Conservation (phyloP, 37 sponge, comb jelly and placozoan species). For the Aphrocallistes beatrix region DNA sequence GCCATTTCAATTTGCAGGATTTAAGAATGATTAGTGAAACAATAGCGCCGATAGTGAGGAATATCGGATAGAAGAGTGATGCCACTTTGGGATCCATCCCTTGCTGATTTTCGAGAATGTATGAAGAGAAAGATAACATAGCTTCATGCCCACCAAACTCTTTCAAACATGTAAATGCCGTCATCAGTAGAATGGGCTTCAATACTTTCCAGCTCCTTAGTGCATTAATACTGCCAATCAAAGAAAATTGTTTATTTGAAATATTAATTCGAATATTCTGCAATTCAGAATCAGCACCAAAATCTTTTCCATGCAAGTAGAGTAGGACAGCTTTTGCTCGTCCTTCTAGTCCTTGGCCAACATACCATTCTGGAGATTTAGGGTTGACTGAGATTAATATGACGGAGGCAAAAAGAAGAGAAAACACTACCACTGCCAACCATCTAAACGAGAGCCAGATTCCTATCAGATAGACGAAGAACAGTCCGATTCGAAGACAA, state of each 20-base stretch:
- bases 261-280: too few relatives aligned
- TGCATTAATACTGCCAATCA: not conserved
- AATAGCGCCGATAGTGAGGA: not conserved
- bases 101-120: not conserved
- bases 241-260: not conserved
- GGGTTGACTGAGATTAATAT: not conserved
- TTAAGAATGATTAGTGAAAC: not conserved
- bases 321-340: not conserved
- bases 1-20: not conserved
- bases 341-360: not conserved
- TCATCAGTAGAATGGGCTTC: not conserved
- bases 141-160: slow-evolving; percentile 14
- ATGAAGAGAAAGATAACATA: not conserved
- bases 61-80: slow-evolving; percentile 15
- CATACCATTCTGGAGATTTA: not conserved
- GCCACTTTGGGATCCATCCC: slow-evolving; percentile 16
- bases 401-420: not conserved
- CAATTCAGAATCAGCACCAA: slow-evolving; percentile 7
- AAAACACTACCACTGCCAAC: not conserved
- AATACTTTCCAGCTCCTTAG: slow-evolving; percentile 10
- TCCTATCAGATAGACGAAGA: not conserved
- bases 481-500: not conserved
- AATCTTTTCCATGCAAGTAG: not conserved
- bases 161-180: not conserved
- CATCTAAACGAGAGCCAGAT: not conserved